phyloP scores from a whole-genome alignment of 2,113 vertebrate species.

The Chunga burmeisteri region DNA sequence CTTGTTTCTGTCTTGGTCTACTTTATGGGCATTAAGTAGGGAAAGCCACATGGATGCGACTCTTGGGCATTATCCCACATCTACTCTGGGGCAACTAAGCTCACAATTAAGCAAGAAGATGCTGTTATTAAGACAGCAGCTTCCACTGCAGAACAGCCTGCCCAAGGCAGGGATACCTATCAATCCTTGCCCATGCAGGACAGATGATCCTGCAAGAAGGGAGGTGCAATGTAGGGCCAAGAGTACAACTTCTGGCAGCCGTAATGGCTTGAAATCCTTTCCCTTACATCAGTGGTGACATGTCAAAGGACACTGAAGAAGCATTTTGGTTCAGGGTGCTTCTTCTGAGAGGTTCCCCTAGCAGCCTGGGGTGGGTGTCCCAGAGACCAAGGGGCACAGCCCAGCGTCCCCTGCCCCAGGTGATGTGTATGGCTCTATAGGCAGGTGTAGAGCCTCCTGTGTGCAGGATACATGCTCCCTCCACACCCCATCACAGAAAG shows the following conservation, averaged over 20 bases:
- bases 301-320: not conserved
- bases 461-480: not conserved
- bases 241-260: not conserved
- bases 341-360: not conserved
- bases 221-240: not conserved
- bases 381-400: not conserved
- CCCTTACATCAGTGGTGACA: not conserved
- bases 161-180: not conserved
- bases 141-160: not conserved
- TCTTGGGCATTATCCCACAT: not conserved
- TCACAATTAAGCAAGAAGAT: not conserved
- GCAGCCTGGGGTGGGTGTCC: not conserved
- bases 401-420: not conserved
- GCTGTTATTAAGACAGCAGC: not conserved
- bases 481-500: not conserved
- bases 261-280: not conserved
- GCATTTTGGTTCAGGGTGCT: not conserved
- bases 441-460: not conserved
- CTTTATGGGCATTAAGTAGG: not conserved
- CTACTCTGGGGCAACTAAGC: not conserved
- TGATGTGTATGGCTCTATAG: too few relatives aligned
- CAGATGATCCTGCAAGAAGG: not conserved
- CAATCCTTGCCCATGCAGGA: not conserved
- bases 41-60: rapidly evolving
- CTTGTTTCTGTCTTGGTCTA: not conserved